Percentiles rank a stretch among this genome's conserved stretches.
phyloP scores from a whole-genome alignment of 2,113 vertebrate genomes.

The Empidonax traillii region DNA sequence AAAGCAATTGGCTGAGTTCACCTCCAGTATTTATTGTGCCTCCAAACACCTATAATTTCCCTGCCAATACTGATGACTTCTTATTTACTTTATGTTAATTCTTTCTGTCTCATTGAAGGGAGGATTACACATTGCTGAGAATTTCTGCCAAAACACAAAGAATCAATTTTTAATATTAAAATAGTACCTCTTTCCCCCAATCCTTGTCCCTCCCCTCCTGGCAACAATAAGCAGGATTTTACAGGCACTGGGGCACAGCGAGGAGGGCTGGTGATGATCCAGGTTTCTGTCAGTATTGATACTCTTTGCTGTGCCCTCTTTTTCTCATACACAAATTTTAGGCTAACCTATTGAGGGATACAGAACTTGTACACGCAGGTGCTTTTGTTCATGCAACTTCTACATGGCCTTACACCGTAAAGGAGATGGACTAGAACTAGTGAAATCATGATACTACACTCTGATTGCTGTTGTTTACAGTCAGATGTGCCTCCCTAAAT shows the following conservation, averaged over 20 bases:
- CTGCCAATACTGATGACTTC: not conserved
- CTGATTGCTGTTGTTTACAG: not conserved
- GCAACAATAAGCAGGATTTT: not conserved
- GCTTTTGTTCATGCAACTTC: not conserved
- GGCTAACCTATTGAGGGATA: accelerated
- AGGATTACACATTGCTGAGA: not conserved
- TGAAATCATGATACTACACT: not conserved
- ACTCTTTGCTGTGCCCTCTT: not conserved
- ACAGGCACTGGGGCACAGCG: accelerated
- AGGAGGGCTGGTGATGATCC: not conserved
- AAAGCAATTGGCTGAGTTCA: not conserved
- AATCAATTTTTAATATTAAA: not conserved
- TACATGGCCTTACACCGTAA: not conserved
- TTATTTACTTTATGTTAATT: conserved; percentile 9
- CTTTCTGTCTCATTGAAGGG: not conserved
- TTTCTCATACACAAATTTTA: not conserved
- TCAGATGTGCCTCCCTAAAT: not conserved
- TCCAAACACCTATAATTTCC: conserved; percentile 3
- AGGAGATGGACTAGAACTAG: not conserved
- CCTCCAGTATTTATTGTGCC: not conserved
- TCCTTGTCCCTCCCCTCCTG: too few relatives aligned
- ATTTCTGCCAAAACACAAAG: not conserved
- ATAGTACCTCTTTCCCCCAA: not conserved
- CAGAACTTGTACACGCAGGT: accelerated
- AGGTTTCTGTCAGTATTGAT: not conserved